Conservation (phyloP, 2,113 vertebrate genomes). For the Atractosteus spatula region DNA sequence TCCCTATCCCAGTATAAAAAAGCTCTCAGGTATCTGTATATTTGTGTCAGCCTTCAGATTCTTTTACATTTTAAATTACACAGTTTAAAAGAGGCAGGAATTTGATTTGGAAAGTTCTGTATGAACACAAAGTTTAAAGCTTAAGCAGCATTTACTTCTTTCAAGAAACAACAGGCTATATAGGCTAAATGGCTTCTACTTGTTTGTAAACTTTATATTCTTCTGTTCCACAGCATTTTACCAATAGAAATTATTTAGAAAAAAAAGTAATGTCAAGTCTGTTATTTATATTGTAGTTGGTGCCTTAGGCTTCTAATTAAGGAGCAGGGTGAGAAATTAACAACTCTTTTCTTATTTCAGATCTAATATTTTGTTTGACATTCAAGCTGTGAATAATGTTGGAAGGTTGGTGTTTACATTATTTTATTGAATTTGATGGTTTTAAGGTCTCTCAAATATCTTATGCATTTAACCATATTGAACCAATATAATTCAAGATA, state of each 20-base stretch:
- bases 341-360: slow-evolving; percentile 47
- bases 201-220: no score
- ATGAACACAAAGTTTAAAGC: no score
- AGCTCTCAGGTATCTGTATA: slow-evolving; percentile 66
- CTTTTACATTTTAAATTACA: not conserved
- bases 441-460: no score
- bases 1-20: slow-evolving; percentile 71
- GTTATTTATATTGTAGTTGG: not conserved
- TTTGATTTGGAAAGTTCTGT: no score
- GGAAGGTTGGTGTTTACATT: slow-evolving; percentile 72
- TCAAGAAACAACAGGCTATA: no score
- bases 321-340: not conserved
- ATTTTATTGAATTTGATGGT: no score
- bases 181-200: no score
- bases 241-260: not conserved
- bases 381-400: slow-evolving; percentile 88
- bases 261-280: not conserved
- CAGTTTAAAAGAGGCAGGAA: no score
- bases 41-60: not conserved
- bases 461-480: no score
- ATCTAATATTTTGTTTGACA: slow-evolving; percentile 80
- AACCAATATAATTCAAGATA: no score
- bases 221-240: not conserved
- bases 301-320: not conserved
- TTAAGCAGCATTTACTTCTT: no score